Base-by-base conservation (phyloP, 2,888 invertebrate species). In the Anticlea derivata region DNA sequence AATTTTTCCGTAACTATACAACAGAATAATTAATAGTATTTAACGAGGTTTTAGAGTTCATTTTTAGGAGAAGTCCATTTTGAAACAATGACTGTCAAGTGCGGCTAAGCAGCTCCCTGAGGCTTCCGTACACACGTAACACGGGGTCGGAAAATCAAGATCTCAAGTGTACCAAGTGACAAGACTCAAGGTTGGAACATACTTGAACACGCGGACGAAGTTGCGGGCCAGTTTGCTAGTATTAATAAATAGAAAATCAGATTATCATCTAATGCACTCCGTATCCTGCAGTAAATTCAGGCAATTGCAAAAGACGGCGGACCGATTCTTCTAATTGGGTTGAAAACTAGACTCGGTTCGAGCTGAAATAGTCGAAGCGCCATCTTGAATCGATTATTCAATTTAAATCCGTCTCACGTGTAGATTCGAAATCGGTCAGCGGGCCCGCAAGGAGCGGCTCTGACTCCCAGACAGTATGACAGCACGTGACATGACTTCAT, bases 341-440 rank as follows among this genome's bases (percentile, higher is more conserved):
- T 39, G 30, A 45, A 52, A 52, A 44, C 48, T 37, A 34, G 41
- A 55, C 23, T 53, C 31, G 45, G 29, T 26, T 56, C 27, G 34
- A 38, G 48, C 37, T 46, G 33, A 30, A 49, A 57, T 51, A 58
- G 50, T 57, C 49, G 10, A 58, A 55, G 38, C 57, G 61, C 66
- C 67, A 68, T 77, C 66, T 66, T 61, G 70, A 79, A 84, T 84
- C 81, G 82, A 85, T 84, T 80, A 80, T 80, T 73, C 77, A 70
- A 82, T 86, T 81, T 71, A 70, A 73, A 82, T 74, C 77, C 80
- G 70, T 79, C 76, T 80, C 81, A 80, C 80, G 80, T 73, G 79
- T 73, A 71, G 63, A 71, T 68, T 73, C 68, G 68, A 76, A 83
- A 74, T 80, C 83, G 86, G 84, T 78, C 83, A 78, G 75, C 64